A percentile compares a stretch with the other conserved stretches of the same genome.
phyloP scores from a whole-genome alignment of 1,140 invertebrate genomes.

The Aphaenogaster ashmeadi region DNA sequence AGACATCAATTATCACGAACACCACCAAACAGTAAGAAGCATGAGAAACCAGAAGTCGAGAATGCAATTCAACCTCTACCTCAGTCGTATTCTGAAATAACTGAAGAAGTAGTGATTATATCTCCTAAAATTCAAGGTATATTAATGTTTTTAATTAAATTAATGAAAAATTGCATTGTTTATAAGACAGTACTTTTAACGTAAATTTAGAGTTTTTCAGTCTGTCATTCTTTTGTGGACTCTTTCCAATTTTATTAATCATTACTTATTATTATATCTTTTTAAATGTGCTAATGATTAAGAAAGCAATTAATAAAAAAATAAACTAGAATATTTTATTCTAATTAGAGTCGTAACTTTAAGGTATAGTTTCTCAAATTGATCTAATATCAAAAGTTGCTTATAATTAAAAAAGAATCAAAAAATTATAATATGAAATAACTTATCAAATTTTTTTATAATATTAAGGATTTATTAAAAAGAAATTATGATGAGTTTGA shows the following conservation, averaged over 20 bases:
- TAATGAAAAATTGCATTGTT: neutral
- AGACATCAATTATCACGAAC: constrained; percentile 74
- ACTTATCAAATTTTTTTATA: neutral
- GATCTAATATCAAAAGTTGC: neutral
- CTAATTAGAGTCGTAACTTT: neutral
- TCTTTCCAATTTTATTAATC: neutral
- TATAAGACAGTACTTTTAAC: neutral
- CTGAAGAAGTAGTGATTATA: neutral
- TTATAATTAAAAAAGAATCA: neutral
- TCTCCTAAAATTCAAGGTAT: constrained; percentile 9
- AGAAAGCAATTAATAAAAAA: neutral
- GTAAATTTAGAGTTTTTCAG: neutral
- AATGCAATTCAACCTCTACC: neutral
- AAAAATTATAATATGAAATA: neutral
- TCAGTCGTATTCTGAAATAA: neutral
- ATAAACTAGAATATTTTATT: neutral
- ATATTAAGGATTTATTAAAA: neutral
- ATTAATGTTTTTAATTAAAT: constrained; percentile 1
- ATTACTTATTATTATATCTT: constrained; percentile 31
- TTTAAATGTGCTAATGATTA: neutral
- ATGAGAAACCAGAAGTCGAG: constrained; percentile 33
- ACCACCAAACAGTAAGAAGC: constrained; percentile 50
- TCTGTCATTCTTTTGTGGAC: neutral
- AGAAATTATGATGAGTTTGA: neutral
- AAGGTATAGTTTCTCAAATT: neutral